A percentile compares a stretch with the other conserved stretches of the same genome.
These are phyloP conservation scores for Bolborhynchus lineola DNA, from an alignment of 2,113 vertebrate species.

Conservation along the genomic window DNA sequence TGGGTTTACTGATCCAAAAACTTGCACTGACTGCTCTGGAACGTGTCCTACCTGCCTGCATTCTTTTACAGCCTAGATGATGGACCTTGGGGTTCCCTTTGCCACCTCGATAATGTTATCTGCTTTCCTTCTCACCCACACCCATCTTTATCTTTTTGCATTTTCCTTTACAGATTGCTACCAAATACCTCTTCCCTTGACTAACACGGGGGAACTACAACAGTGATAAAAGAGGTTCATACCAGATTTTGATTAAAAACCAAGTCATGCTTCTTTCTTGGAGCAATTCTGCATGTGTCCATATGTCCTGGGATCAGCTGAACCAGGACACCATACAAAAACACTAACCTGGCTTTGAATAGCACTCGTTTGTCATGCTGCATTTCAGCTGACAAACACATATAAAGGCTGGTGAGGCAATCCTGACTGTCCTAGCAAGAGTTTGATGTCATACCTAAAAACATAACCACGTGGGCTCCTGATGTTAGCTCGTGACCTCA, in stretches of 20 bases:
- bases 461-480: not conserved
- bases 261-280: not conserved
- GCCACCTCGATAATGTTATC: not conserved
- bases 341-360: not conserved
- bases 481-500: not conserved
- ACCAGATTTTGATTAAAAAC: not conserved
- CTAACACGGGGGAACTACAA: not conserved
- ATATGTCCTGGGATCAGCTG: not conserved
- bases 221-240: not conserved
- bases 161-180: not conserved
- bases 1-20: not conserved
- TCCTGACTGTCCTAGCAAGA: not conserved
- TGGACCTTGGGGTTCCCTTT: not conserved
- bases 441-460: not conserved
- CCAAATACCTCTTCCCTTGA: not conserved
- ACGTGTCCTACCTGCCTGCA: not conserved
- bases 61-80: not conserved
- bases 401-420: not conserved
- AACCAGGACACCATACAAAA: not conserved
- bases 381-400: not conserved
- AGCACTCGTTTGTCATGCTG: not conserved
- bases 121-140: not conserved
- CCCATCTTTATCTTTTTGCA: not conserved
- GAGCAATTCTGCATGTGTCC: not conserved
- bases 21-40: not conserved